Conservation (phyloP, 2,797 vertebrate species). For the Rhynchonycteris naso region DNA sequence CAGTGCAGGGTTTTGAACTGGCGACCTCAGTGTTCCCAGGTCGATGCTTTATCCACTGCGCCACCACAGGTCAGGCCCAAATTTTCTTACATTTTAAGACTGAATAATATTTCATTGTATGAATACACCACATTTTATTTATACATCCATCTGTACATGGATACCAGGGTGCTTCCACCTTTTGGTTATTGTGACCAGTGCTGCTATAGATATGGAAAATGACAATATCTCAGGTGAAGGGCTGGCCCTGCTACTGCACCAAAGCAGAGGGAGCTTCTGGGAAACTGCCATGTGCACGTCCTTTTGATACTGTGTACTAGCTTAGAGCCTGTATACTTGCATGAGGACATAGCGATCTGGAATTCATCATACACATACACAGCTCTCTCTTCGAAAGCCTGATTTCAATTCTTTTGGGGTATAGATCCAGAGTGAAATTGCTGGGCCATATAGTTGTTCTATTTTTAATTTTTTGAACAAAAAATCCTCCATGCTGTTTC, state of each 20-base stretch:
- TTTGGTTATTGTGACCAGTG: not conserved
- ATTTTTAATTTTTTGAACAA: not conserved
- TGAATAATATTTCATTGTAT: not conserved
- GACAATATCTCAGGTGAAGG: not conserved
- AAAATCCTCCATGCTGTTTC: not conserved
- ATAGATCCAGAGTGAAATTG: not conserved
- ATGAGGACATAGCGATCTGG: not conserved
- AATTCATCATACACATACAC: not conserved
- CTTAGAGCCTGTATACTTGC: not conserved
- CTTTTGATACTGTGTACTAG: too few species aligned
- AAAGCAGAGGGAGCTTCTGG: not conserved
- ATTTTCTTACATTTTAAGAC: not conserved
- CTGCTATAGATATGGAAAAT: not conserved
- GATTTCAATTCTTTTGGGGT: not conserved
- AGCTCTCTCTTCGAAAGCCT: not conserved
- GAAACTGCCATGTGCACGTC: rapidly evolving
- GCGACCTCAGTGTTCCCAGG: too few species aligned
- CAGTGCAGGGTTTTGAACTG: too few species aligned
- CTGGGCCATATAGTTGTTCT: not conserved
- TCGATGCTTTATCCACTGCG: too few species aligned
- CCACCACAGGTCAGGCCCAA: too few species aligned
- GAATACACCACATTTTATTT: too few species aligned
- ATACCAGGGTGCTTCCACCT: not conserved
- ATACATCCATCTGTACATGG: too few species aligned
- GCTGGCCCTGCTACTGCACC: not conserved